Evolutionary conservation across 2,888 invertebrate species (phyloP).

Genomic region (Aphelenchoides bicaudatus): DNA sequence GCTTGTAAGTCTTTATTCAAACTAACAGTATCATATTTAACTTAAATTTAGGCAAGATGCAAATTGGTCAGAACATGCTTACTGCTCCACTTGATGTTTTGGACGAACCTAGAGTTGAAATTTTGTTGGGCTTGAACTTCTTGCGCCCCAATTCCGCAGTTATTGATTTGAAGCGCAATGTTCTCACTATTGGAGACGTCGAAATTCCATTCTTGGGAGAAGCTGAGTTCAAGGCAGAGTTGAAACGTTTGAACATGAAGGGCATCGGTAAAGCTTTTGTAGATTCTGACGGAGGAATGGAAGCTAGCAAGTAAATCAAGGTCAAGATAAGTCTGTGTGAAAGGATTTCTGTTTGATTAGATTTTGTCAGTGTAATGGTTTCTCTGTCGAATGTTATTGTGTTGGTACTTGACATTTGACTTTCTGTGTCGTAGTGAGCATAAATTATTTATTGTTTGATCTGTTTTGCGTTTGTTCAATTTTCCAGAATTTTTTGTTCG

Average conservation of each 20-base stretch:
- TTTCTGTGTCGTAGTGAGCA: too few species aligned
- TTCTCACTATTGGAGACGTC: constrained; percentile 38
- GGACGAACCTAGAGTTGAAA: constrained; percentile 95
- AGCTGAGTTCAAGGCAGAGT: constrained; percentile 32
- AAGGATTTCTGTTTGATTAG: too few species aligned
- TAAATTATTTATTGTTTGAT: too few species aligned
- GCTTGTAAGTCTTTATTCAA: constrained; percentile 67
- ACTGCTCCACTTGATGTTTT: constrained; percentile 93
- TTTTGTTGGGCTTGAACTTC: constrained; percentile 95
- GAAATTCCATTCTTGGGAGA: constrained; percentile 41
- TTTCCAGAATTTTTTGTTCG: too few species aligned
- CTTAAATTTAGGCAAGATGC: constrained; percentile 72
- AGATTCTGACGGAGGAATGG: constrained; percentile 5
- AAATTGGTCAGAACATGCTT: constrained; percentile 86
- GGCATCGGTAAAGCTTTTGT: constrained; percentile 1
- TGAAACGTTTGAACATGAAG: constrained; percentile 15
- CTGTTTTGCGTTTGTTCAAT: too few species aligned
- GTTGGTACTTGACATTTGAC: too few species aligned
- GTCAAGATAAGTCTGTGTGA: too few species aligned
- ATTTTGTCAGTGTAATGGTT: too few species aligned
- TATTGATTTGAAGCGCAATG: constrained; percentile 81
- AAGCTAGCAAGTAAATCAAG: background rate
- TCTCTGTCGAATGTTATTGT: too few species aligned
- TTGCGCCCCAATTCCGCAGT: constrained; percentile 72
- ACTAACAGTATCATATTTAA: too few species aligned